Percentiles rank a stretch among this genome's conserved stretches.
phyloP scores from a whole-genome alignment of 2,797 vertebrate species.

The Emys orbicularis region DNA sequence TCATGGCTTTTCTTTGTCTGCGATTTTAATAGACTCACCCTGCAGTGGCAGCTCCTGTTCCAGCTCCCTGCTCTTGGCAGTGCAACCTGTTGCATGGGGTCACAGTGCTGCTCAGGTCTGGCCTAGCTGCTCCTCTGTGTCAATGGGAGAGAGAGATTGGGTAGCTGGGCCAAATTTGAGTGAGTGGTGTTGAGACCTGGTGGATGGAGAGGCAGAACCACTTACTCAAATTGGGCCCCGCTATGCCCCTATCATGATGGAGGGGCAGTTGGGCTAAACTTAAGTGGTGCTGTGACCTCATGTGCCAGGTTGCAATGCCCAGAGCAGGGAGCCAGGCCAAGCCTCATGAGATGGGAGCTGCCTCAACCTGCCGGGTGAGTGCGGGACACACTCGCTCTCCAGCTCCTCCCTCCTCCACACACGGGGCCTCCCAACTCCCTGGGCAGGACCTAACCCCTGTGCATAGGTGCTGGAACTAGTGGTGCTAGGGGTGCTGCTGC shows the following conservation, averaged over 20 bases:
- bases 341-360: not conserved
- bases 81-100: not conserved
- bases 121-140: not conserved
- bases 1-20: not conserved
- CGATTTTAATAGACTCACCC: not conserved
- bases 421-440: not conserved
- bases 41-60: not conserved
- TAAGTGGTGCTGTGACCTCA: not conserved
- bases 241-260: no score
- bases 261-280: no score
- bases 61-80: not conserved
- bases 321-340: not conserved
- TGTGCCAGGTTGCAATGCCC: not conserved
- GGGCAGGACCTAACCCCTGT: not conserved
- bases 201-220: not conserved
- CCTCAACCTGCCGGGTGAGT: not conserved
- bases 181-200: not conserved
- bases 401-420: not conserved
- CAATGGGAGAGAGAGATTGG: not conserved
- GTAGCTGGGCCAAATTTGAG: not conserved
- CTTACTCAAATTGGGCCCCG: not conserved
- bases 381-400: not conserved
- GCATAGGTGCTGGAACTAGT: no score
- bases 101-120: not conserved
- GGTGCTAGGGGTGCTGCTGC: no score